Percentiles rank a stretch among this genome's conserved stretches.
Conservation (phyloP, 2,113 vertebrate species). For the Heterochromis multidens region DNA sequence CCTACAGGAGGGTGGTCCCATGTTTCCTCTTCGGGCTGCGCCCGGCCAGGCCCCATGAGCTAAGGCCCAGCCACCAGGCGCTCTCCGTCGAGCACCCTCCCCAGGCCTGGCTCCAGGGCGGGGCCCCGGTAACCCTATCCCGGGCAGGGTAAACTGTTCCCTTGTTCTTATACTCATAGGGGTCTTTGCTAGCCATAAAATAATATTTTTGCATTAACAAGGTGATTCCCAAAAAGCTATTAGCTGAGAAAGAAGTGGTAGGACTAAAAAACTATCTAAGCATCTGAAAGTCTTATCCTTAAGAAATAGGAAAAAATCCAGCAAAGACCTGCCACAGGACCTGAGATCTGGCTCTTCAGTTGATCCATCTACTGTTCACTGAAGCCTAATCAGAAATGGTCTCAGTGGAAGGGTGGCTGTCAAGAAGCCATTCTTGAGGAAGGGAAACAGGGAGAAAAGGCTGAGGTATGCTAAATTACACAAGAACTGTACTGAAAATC, state of each 20-base stretch:
- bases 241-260: background rate
- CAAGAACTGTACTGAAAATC: background rate
- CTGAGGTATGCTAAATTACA: background rate
- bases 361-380: background rate
- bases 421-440: background rate
- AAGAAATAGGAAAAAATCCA: background rate
- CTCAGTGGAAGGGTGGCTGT: background rate
- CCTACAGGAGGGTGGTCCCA: no score
- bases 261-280: background rate
- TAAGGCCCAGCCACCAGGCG: no score
- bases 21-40: no score
- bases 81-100: no score
- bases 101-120: no score
- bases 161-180: no score
- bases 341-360: background rate
- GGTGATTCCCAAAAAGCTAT: background rate
- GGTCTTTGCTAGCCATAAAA: no score
- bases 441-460: background rate
- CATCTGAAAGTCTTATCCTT: background rate
- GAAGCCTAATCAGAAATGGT: background rate
- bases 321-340: background rate
- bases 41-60: no score
- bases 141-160: no score
- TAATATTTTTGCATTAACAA: background rate
- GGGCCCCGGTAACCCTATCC: no score